Evolutionary conservation across 2,888 invertebrate genomes (phyloP).

Genomic region (Scelioninae gen. 1): DNA sequence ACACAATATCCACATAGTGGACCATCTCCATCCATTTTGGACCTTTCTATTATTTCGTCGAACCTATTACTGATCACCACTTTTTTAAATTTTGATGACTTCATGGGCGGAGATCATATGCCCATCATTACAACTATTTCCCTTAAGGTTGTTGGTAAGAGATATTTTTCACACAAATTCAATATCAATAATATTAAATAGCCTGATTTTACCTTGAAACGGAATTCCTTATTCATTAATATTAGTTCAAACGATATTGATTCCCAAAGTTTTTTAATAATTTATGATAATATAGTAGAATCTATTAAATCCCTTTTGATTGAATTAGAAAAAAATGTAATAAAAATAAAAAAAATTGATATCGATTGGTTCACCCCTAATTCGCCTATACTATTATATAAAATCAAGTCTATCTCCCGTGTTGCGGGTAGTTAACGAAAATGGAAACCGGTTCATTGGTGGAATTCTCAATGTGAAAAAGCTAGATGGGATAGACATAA

Average conservation of each 20-base stretch:
- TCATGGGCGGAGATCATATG: not conserved
- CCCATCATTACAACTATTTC: not conserved
- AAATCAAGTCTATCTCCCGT: not conserved
- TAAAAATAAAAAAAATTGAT: not conserved
- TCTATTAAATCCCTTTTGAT: not conserved
- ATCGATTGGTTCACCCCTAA: not conserved
- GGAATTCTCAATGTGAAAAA: not conserved
- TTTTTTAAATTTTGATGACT: not conserved
- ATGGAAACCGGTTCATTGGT: constrained; percentile 9
- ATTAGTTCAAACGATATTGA: not conserved
- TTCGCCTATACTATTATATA: not conserved
- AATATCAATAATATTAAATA: not conserved
- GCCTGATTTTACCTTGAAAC: not conserved
- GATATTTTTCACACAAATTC: not conserved
- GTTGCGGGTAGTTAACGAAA: not conserved
- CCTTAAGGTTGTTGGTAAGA: not conserved
- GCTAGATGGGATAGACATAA: not conserved
- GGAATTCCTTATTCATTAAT: not conserved
- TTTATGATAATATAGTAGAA: not conserved
- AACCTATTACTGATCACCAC: not conserved
- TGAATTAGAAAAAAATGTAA: not conserved
- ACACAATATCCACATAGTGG: not conserved
- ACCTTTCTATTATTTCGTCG: not conserved
- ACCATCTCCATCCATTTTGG: not conserved
- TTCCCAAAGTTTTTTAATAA: not conserved